A percentile compares a stretch with the other conserved stretches of the same genome.
These are phyloP conservation scores for Callipepla squamata DNA, from an alignment of 2,113 vertebrate genomes.

Conservation along the genomic window DNA sequence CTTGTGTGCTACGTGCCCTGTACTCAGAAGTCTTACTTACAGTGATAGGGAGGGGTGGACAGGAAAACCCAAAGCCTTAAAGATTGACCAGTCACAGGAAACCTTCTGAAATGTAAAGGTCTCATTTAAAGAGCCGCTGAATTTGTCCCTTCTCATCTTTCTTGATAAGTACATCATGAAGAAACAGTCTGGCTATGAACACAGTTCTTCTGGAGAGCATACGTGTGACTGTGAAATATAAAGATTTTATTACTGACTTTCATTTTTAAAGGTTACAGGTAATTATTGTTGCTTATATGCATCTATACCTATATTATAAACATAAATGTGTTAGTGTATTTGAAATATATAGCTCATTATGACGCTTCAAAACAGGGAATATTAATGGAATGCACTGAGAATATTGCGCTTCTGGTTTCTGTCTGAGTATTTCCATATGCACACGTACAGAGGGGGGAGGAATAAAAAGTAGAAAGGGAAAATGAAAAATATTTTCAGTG, in stretches of 20 bases:
- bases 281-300: background rate
- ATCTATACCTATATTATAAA: background rate
- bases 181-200: background rate
- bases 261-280: background rate
- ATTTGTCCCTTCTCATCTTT: background rate
- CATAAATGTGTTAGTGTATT: background rate
- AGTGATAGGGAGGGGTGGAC: rapidly evolving
- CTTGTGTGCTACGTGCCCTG: too few species aligned
- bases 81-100: background rate
- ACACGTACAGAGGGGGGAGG: background rate
- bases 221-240: background rate
- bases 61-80: background rate
- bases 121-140: background rate
- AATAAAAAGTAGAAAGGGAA: background rate
- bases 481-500: background rate
- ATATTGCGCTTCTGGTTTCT: background rate
- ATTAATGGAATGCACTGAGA: background rate
- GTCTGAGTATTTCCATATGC: background rate
- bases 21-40: background rate
- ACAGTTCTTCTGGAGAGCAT: background rate
- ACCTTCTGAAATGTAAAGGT: background rate
- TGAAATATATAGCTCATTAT: background rate
- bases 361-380: background rate
- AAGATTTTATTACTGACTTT: background rate
- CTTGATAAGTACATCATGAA: background rate